Evolutionary conservation across 2,888 invertebrate genomes (phyloP), one percentile per base, ranked within the genome.

Genomic region (Euproctis similis): DNA sequence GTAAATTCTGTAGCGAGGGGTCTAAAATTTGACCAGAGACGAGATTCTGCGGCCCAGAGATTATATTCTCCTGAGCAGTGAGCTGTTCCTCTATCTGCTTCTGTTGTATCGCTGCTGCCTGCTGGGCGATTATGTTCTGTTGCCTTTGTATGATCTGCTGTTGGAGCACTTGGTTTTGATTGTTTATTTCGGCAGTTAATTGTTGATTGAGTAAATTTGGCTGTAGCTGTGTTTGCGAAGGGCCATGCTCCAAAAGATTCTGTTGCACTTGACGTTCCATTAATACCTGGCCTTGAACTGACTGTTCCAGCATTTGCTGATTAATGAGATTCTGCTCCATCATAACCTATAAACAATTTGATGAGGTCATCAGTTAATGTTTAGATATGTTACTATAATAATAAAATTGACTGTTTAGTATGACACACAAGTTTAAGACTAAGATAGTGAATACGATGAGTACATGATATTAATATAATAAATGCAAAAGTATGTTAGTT

Each of bases 131-230:
- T 18, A 84, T 73, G 29, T 68, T 75, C 40, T 85, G 82, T 49
- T 86, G 74, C 35, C 77, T 80, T 50, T 85, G 78, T 17, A 82
- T 74, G 19, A 87, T 84, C 24, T 87, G 73, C 26, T 87, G 87
- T 41, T 87, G 87, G 29, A 87, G 60, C 12, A 73, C 85, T 44
- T 82, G 86, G 58, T 70, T 87, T 59, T 82, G 78, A 26, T 66
- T 76, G 43, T 54, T 72, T 39, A 78, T 69, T 37, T 82, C 77
- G n/a, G 68, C 70, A 2, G 70, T 58, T 1, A 78, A 39, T 34
- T 81, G 78, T 32, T 80, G 80, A 46, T 66, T 75, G 8, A 77
- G 42, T 2, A 76, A 34, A 26, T 47, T 64, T 3, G 64, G 65
- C 36, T 80, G 80, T 12, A 74, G 39, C 31, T 74, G 77, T 0